Evolutionary conservation across 1,140 invertebrate genomes (phyloP).

Genomic region (Bombus haemorrhoidalis): DNA sequence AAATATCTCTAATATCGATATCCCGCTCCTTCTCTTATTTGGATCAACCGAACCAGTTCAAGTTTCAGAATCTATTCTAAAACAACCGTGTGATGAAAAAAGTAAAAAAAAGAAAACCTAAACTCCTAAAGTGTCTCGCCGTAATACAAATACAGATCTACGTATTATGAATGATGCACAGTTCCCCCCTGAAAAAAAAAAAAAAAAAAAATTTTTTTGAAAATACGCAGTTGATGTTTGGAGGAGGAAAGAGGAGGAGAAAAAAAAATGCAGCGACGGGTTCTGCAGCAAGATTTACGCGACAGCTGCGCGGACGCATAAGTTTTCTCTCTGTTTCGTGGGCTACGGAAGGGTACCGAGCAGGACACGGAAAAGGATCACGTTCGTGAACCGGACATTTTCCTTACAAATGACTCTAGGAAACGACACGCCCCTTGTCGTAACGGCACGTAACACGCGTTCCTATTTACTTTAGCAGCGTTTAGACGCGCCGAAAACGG

Average conservation of each 20-base stretch:
- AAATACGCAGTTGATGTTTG: neutral
- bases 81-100: neutral
- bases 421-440: conserved; percentile 78
- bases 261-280: conserved; percentile 29
- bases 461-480: conserved; percentile 68
- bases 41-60: neutral
- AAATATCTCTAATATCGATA: neutral
- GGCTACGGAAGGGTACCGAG: conserved; percentile 63
- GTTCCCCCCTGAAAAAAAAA: neutral
- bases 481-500: conserved; percentile 35
- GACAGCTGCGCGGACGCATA: conserved; percentile 74
- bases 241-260: neutral
- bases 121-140: neutral
- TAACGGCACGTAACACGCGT: conserved; percentile 61
- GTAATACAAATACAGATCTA: neutral
- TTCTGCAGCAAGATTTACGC: conserved; percentile 42
- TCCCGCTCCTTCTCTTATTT: neutral
- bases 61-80: neutral
- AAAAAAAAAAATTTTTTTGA: conserved; percentile 32
- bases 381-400: conserved; percentile 69
- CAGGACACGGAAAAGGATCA: conserved; percentile 76
- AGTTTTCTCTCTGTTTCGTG: conserved; percentile 60
- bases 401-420: conserved; percentile 80
- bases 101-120: conserved; percentile 36
- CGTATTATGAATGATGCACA: neutral